Percentiles rank a stretch among this genome's conserved stretches.
Conservation (phyloP, 2,113 vertebrate species). For the Acrocephalus arundinaceus region DNA sequence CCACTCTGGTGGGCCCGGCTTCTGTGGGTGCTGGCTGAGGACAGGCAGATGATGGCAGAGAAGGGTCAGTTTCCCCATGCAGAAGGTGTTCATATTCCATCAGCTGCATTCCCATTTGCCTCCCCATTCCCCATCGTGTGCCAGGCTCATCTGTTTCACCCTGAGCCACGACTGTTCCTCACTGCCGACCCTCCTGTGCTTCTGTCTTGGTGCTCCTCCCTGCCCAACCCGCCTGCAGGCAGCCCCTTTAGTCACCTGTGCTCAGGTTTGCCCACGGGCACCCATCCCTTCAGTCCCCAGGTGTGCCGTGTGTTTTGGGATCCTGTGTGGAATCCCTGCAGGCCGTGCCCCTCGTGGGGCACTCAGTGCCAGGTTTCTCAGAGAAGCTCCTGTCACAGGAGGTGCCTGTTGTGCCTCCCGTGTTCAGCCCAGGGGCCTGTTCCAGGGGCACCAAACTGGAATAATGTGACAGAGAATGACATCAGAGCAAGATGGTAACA, state of each 20-base stretch:
- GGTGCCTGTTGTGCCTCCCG: neutral
- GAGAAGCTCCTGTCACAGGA: neutral
- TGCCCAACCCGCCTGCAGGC: neutral
- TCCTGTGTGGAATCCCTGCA: neutral
- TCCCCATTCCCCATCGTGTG: rapidly evolving
- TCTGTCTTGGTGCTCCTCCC: neutral
- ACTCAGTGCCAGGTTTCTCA: neutral
- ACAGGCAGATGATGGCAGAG: neutral
- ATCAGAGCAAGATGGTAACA: slow-evolving; percentile 20
- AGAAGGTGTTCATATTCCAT: neutral
- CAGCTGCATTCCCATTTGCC: neutral
- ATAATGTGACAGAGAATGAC: slow-evolving; percentile 27
- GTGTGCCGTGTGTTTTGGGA: neutral
- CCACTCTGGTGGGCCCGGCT: neutral
- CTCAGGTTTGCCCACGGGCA: neutral
- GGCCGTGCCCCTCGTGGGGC: neutral
- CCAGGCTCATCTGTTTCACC: rapidly evolving
- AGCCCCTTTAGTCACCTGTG: rapidly evolving
- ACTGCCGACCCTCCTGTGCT: rapidly evolving
- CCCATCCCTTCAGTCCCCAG: rapidly evolving
- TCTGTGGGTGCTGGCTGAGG: rapidly evolving
- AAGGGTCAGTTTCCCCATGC: neutral
- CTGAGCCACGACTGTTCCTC: neutral
- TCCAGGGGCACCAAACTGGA: slow-evolving; percentile 28
- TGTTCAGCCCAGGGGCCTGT: neutral